These are phyloP conservation scores for Microcebus lehilahytsara DNA, from an alignment of 2,113 vertebrate species.

Conservation along the genomic window DNA sequence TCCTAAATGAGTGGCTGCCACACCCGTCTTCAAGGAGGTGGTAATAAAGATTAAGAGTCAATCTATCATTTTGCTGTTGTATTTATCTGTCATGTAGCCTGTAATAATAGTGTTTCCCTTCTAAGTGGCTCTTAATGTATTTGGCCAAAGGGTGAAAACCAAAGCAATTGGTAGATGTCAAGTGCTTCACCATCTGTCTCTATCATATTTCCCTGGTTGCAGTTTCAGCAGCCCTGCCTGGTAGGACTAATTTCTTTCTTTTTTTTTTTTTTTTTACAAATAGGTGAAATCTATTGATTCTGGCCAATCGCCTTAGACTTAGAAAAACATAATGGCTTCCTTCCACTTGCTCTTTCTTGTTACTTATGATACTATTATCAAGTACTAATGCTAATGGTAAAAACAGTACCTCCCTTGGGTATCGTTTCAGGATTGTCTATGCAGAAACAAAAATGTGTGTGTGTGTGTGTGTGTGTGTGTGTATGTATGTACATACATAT, in stretches of 20 bases:
- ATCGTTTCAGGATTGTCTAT: constrained; percentile 6
- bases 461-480: background rate
- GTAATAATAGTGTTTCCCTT: constrained; percentile 66
- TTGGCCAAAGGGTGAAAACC: constrained; percentile 53
- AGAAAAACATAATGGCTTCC: background rate
- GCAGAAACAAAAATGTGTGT: background rate
- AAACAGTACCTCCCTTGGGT: background rate
- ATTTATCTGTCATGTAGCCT: constrained; percentile 36
- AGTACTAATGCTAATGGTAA: background rate
- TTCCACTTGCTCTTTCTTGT: background rate
- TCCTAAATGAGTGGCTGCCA: background rate
- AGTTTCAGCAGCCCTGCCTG: background rate
- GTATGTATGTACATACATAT: background rate
- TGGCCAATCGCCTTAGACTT: background rate
- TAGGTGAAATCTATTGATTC: constrained; percentile 56
- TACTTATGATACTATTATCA: constrained; percentile 39
- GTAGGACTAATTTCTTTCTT: background rate
- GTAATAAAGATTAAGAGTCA: constrained; percentile 23
- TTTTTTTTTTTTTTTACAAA: background rate
- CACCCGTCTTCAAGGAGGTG: background rate
- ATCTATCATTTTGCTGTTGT: constrained; percentile 14
- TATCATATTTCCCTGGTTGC: background rate
- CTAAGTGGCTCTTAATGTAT: constrained; percentile 57
- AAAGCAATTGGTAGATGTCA: constrained; percentile 56
- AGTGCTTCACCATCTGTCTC: constrained; percentile 20